Conservation (phyloP, 2,113 vertebrate genomes). For the Melanotaenia duboulayi region DNA sequence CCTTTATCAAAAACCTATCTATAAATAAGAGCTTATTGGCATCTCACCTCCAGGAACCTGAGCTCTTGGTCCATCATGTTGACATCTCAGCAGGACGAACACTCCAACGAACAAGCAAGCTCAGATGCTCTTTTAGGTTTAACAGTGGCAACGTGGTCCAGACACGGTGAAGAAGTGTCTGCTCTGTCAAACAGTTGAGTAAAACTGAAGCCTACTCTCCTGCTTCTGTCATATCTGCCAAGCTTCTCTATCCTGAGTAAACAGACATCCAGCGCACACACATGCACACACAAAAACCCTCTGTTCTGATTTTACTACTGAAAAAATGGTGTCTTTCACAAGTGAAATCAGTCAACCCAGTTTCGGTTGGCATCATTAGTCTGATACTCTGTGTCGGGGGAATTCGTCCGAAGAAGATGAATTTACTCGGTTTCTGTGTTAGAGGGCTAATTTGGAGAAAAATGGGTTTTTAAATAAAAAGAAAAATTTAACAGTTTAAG, state of each 20-base stretch:
- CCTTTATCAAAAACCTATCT: not conserved
- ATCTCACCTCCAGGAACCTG: constrained; percentile 71
- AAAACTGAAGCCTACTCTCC: constrained; percentile 5
- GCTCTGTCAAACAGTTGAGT: not conserved
- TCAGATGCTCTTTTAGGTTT: not conserved
- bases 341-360: constrained; percentile 70
- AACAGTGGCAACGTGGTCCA: not conserved
- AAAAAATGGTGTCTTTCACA: constrained; percentile 68
- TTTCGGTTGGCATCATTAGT: constrained; percentile 60
- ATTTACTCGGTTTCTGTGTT: constrained; percentile 22
- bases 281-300: constrained; percentile 34
- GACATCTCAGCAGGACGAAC: constrained; percentile 18
- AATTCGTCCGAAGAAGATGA: constrained; percentile 14
- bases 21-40: not conserved
- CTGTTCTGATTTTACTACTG: constrained; percentile 59
- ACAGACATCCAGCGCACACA: constrained; percentile 49
- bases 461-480: constrained; percentile 8
- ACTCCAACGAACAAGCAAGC: constrained; percentile 3
- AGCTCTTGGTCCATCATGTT: constrained; percentile 68
- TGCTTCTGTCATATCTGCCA: constrained; percentile 25
- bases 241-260: constrained; percentile 53
- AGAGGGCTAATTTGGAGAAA: not conserved
- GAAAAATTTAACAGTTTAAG: not conserved
- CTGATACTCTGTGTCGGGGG: constrained; percentile 46
- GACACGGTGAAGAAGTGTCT: constrained; percentile 1